Evolutionary conservation across 64 coral and sea anemone genomes (phyloP).

Genomic region (Astreopora myriophthalma): DNA sequence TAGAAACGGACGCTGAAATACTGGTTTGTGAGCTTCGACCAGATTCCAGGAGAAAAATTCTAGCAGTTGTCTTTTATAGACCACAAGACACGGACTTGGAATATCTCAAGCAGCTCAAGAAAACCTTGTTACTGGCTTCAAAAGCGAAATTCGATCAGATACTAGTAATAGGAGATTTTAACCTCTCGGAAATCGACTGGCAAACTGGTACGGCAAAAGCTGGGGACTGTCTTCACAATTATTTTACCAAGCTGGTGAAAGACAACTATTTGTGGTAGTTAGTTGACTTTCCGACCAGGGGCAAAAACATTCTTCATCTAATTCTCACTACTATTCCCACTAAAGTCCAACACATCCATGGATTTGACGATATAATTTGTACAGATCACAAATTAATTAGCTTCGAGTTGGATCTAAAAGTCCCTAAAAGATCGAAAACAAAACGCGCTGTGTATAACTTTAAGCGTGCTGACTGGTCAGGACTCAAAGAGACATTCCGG

Average conservation of each 20-base stretch:
- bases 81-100: slow-evolving; percentile 29
- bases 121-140: background rate
- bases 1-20: slow-evolving; percentile 44
- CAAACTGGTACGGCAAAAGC: background rate
- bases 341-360: slow-evolving; percentile 30
- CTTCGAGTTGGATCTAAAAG: slow-evolving; percentile 2
- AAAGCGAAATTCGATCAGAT: slow-evolving; percentile 49
- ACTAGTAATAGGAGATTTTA: background rate
- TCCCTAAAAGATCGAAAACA: background rate
- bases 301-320: slow-evolving; percentile 16
- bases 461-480: slow-evolving; percentile 14
- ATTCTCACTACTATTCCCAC: slow-evolving; percentile 31
- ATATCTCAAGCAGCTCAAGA: slow-evolving; percentile 44
- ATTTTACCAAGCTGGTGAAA: slow-evolving; percentile 8
- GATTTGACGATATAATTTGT: slow-evolving; percentile 19
- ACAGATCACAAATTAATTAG: slow-evolving; percentile 33
- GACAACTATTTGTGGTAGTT: slow-evolving; percentile 25
- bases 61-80: slow-evolving; percentile 49
- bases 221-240: background rate
- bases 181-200: slow-evolving; percentile 46
- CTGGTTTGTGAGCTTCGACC: slow-evolving; percentile 49
- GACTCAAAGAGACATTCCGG: slow-evolving; percentile 1
- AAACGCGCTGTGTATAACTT: slow-evolving; percentile 41
- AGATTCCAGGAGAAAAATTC: slow-evolving; percentile 9
- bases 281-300: slow-evolving; percentile 25